Evolutionary conservation across 2,797 vertebrate species (phyloP).

Genomic region (Mionectes olivaceus): DNA sequence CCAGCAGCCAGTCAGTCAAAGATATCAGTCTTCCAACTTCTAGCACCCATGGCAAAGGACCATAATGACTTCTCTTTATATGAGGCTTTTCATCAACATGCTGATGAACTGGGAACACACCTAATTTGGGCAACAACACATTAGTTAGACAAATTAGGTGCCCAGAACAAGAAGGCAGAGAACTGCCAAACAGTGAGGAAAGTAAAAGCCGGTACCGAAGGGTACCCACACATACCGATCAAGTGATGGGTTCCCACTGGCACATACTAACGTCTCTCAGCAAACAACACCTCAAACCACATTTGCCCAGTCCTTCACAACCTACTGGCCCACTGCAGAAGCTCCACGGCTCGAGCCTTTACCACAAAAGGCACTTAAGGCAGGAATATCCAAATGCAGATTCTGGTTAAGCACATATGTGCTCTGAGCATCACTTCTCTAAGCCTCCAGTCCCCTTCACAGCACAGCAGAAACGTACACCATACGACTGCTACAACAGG

Average conservation of each 20-base stretch:
- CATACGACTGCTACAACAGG: background rate
- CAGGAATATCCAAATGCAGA: background rate
- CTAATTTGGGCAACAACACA: background rate
- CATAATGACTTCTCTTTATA: background rate
- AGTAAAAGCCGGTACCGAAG: background rate
- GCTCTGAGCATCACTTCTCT: background rate
- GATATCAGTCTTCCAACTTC: background rate
- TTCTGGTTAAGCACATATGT: background rate
- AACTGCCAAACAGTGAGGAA: background rate
- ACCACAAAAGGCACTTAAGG: background rate
- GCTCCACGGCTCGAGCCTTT: background rate
- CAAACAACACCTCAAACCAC: background rate
- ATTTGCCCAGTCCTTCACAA: background rate
- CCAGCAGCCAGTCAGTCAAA: background rate
- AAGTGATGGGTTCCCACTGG: background rate
- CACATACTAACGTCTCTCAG: background rate
- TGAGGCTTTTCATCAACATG: background rate
- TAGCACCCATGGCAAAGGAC: background rate
- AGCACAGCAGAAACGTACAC: background rate
- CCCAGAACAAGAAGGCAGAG: background rate
- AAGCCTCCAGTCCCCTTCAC: background rate
- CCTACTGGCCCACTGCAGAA: background rate
- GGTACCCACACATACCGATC: rapidly evolving
- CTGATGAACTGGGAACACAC: background rate
- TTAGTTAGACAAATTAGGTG: background rate